A percentile compares a stretch with the other conserved stretches of the same genome.
phyloP scores from a whole-genome alignment of 2,797 vertebrate genomes.

The Ambastaia sidthimunki region DNA sequence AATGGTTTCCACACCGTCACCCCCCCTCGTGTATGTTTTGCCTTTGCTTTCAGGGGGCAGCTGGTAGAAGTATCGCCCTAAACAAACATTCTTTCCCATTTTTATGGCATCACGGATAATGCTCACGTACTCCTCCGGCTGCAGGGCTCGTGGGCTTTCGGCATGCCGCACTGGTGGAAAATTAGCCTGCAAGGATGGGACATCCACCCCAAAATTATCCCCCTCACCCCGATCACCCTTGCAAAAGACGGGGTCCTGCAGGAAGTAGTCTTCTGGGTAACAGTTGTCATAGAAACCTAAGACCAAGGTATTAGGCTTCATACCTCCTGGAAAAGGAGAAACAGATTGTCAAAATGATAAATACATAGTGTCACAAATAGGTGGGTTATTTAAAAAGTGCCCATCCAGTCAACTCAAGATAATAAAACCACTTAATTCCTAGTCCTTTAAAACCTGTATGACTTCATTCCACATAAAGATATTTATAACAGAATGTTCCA shows the following conservation, averaged over 20 bases:
- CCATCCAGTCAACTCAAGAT: too few species aligned
- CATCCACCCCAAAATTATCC: conserved; percentile 83
- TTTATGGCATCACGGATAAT: conserved; percentile 89
- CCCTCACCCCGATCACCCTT: conserved; percentile 68
- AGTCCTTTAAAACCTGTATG: too few species aligned
- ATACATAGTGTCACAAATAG: too few species aligned
- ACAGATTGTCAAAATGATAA: neutral
- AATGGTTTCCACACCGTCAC: conserved; percentile 76
- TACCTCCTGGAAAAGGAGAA: conserved; percentile 78
- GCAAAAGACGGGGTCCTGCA: conserved; percentile 84
- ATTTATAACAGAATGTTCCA: too few species aligned
- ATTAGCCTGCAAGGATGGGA: conserved; percentile 85
- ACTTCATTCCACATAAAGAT: too few species aligned
- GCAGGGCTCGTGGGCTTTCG: conserved; percentile 80
- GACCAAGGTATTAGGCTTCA: conserved; percentile 92
- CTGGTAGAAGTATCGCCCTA: conserved; percentile 85
- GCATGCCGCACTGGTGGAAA: conserved; percentile 85
- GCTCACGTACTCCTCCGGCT: conserved; percentile 86
- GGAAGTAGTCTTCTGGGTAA: conserved; percentile 88
- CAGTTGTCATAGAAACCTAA: conserved; percentile 89
- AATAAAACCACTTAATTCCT: too few species aligned
- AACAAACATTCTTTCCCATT: conserved; percentile 92
- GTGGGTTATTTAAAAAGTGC: too few species aligned
- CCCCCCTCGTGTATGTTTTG: conserved; percentile 55
- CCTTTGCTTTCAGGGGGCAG: conserved; percentile 77